Percentiles rank a stretch among this genome's conserved stretches.
phyloP scores from a whole-genome alignment of 2,113 vertebrate species.

The Aepyceros melampus region DNA sequence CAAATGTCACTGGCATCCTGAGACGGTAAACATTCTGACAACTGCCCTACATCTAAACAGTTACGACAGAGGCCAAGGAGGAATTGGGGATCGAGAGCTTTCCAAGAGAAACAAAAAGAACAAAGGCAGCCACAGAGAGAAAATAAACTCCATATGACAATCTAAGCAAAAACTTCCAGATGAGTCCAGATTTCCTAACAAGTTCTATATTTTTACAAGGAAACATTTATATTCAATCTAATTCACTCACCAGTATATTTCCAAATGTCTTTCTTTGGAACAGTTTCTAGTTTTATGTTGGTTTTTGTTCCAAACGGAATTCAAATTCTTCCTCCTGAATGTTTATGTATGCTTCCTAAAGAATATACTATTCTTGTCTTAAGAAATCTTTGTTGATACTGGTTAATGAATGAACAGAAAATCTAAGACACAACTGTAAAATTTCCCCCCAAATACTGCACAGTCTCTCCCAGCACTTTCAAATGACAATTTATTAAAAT shows the following conservation, averaged over 20 bases:
- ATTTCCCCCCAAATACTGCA: background rate
- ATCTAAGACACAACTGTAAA: background rate
- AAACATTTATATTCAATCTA: background rate
- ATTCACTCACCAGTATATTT: background rate
- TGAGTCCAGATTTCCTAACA: background rate
- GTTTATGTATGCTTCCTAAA: background rate
- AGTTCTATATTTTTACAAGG: background rate
- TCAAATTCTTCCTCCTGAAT: background rate
- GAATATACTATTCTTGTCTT: background rate
- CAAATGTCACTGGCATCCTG: background rate
- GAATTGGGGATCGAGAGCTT: background rate
- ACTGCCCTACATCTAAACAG: background rate
- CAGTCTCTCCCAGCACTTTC: background rate
- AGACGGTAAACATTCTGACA: slow-evolving; percentile 36
- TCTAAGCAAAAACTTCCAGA: background rate
- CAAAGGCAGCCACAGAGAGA: background rate
- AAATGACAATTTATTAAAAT: background rate
- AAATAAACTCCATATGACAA: background rate
- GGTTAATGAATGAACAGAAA: background rate
- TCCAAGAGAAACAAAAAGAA: slow-evolving; percentile 43
- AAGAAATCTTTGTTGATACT: background rate
- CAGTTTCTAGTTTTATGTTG: background rate
- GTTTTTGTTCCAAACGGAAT: background rate
- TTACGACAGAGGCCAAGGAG: background rate
- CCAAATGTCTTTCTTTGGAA: background rate